Evolutionary conservation across 2,888 invertebrate species (phyloP).

Genomic region (Acrocyrtus sp.): DNA sequence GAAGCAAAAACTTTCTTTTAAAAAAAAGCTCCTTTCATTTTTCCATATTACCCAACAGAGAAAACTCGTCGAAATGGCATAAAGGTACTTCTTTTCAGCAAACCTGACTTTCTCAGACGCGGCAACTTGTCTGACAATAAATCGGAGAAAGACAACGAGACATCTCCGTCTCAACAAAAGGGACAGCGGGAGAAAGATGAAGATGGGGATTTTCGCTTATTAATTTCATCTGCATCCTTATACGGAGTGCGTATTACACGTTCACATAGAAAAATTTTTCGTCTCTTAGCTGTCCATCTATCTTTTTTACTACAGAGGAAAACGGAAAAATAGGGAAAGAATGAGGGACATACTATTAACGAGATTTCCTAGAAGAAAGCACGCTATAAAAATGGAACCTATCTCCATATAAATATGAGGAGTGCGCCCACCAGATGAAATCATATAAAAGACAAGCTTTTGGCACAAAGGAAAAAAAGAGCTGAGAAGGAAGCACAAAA

Average conservation of each 20-base stretch:
- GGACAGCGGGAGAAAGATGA: conserved; percentile 39
- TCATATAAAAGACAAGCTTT: conserved; percentile 42
- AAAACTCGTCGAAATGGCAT: too few relatives aligned
- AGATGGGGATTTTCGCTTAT: conserved; percentile 38
- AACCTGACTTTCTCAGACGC: conserved; percentile 1
- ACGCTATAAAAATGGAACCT: conserved; percentile 7
- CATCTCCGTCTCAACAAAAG: too few relatives aligned
- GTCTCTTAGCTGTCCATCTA: conserved; percentile 15
- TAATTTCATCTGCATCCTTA: conserved; percentile 13
- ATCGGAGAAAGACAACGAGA: conserved; percentile 34
- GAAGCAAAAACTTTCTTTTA: background rate
- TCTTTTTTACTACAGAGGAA: conserved; percentile 18
- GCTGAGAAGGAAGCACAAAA: background rate
- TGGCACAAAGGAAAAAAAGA: conserved; percentile 40
- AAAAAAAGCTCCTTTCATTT: background rate
- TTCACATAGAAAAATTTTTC: conserved; percentile 7
- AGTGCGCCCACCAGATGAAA: too few relatives aligned
- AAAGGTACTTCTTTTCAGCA: too few relatives aligned
- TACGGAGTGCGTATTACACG: too few relatives aligned
- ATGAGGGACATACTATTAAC: conserved; percentile 43
- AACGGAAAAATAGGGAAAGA: conserved; percentile 25
- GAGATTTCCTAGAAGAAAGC: background rate
- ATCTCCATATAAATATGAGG: conserved; percentile 32
- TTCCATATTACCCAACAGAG: too few relatives aligned
- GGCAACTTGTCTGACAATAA: conserved; percentile 16